Percentiles rank a stretch among this genome's conserved stretches.
phyloP scores from a whole-genome alignment of 2,113 vertebrate species.

The Cheirogaleus medius region DNA sequence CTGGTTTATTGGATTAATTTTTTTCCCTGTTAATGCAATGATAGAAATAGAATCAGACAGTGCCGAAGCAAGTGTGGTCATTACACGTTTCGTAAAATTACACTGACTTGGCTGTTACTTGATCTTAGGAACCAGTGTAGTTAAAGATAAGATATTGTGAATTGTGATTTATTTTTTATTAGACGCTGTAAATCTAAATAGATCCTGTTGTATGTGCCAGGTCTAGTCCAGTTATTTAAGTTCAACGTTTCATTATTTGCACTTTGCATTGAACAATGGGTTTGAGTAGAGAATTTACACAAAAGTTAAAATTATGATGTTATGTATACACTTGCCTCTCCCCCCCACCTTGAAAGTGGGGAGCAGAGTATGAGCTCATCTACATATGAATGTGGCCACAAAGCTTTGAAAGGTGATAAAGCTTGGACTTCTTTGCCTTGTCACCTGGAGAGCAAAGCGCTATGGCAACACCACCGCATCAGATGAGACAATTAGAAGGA shows the following conservation, averaged over 20 bases:
- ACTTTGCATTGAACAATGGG: constrained; percentile 71
- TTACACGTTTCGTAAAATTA: constrained; percentile 34
- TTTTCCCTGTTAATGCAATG: neutral
- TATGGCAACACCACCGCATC: neutral
- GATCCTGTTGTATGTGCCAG: constrained; percentile 48
- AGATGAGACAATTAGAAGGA: neutral
- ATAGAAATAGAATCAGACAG: constrained; percentile 22
- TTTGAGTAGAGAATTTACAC: constrained; percentile 43
- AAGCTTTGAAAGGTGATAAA: neutral
- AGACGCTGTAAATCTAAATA: constrained; percentile 47
- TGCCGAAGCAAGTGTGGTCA: neutral
- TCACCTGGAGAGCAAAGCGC: neutral
- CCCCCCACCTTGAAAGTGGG: too few relatives aligned
- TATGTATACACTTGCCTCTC: neutral
- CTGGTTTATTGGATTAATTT: constrained; percentile 19
- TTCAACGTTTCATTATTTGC: constrained; percentile 70
- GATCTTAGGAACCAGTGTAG: constrained; percentile 54
- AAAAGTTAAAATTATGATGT: neutral
- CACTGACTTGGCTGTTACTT: constrained; percentile 50
- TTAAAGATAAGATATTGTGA: constrained; percentile 43
- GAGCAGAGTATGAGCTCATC: neutral
- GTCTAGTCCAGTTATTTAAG: constrained; percentile 64
- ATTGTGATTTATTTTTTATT: constrained; percentile 61
- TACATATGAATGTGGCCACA: neutral
- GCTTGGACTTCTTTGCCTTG: neutral